Percentiles rank a stretch among this genome's conserved stretches.
phyloP scores from a whole-genome alignment of 2,797 vertebrate species.

The Pipistrellus pygmaeus region DNA sequence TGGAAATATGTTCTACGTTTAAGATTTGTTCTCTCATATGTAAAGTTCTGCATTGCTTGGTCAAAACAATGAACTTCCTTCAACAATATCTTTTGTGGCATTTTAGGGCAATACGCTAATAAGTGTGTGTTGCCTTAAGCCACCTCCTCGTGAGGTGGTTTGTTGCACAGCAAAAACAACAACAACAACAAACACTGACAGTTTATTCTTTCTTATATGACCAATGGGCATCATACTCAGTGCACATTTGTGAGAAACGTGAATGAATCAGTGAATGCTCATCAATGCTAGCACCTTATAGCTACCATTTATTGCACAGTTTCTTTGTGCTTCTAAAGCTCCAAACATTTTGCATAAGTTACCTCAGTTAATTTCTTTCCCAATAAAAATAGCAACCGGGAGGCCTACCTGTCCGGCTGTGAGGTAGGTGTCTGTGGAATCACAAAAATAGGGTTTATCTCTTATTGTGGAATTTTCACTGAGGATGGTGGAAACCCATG shows the following conservation, averaged over 20 bases:
- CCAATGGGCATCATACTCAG: not conserved
- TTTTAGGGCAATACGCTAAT: constrained; percentile 3
- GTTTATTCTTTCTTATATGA: not conserved
- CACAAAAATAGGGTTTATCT: not conserved
- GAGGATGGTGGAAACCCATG: not conserved
- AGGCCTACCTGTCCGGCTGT: not conserved
- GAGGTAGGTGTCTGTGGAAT: not conserved
- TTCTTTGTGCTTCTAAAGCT: not conserved
- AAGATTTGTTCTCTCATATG: constrained; percentile 65
- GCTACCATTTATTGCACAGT: not conserved
- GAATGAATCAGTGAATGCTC: not conserved
- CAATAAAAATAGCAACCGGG: not conserved
- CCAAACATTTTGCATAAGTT: not conserved
- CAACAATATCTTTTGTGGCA: constrained; percentile 75
- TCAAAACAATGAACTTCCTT: constrained; percentile 77
- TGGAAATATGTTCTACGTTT: constrained; percentile 35
- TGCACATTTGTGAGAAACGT: not conserved
- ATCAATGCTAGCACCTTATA: not conserved
- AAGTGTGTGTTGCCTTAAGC: not conserved
- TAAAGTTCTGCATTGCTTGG: constrained; percentile 46
- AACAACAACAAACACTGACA: not conserved
- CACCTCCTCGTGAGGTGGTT: not conserved
- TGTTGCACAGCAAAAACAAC: not conserved
- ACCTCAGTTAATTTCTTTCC: not conserved
- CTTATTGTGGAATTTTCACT: not conserved